Evolutionary conservation across 2,888 invertebrate species (phyloP).

Genomic region (Mesorhabditis belari): DNA sequence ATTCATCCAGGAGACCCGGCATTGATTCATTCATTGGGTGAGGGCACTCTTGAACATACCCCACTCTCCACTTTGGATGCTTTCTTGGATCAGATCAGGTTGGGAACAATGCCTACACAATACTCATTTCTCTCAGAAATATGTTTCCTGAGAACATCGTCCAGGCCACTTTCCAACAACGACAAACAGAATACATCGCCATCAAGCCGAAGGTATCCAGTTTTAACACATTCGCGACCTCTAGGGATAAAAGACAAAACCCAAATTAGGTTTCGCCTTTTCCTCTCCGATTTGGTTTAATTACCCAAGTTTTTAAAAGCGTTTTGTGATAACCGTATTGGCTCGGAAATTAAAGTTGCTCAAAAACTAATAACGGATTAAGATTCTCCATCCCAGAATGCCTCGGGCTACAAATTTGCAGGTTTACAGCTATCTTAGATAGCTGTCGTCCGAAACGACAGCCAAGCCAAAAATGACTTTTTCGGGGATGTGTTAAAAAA

Average conservation of each 20-base stretch:
- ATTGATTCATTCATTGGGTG: constrained; percentile 46
- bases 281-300: no score
- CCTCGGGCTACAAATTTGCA: no score
- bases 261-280: constrained; percentile 4
- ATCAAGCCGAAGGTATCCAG: constrained; percentile 18
- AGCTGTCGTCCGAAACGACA: no score
- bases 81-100: constrained; percentile 81
- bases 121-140: constrained; percentile 64
- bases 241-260: no score
- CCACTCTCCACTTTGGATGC: constrained; percentile 66
- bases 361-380: no score
- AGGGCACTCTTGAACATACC: constrained; percentile 50
- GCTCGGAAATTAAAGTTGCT: no score
- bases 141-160: constrained; percentile 85
- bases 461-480: no score
- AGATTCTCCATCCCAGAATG: constrained; percentile 15
- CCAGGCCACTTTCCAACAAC: constrained; percentile 63
- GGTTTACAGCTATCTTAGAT: no score
- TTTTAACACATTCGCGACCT: background rate
- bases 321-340: no score
- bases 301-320: no score
- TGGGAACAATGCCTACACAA: background rate
- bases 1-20: constrained; percentile 65
- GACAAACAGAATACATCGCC: constrained; percentile 47
- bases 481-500: no score